phyloP scores from a whole-genome alignment of 2,113 vertebrate species.

The Herpailurus yagouaroundi region DNA sequence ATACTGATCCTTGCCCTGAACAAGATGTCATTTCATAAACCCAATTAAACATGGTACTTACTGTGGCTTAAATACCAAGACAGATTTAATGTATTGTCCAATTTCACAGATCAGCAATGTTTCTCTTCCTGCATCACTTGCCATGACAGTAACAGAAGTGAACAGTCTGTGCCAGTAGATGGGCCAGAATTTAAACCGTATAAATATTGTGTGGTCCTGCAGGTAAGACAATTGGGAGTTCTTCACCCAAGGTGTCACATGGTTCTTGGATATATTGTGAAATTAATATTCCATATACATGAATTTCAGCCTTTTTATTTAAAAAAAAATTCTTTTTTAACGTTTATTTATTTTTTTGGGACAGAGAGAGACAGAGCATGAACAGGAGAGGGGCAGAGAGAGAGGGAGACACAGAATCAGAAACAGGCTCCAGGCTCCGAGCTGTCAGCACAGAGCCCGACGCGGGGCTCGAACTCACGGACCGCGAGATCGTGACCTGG shows the following conservation, averaged over 20 bases:
- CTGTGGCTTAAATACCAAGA: constrained; percentile 65
- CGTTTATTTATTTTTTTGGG: no score
- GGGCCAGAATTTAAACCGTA: neutral
- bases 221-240: neutral
- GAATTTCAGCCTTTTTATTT: neutral
- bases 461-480: no score
- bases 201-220: neutral
- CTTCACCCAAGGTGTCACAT: neutral
- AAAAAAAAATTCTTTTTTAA: no score
- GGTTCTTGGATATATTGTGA: neutral
- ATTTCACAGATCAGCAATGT: constrained; percentile 70
- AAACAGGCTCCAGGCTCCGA: no score
- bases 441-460: no score
- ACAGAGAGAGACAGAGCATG: no score
- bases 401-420: no score
- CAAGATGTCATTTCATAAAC: constrained; percentile 77
- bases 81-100: constrained; percentile 67
- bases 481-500: no score
- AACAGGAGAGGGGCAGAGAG: no score
- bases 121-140: constrained; percentile 53
- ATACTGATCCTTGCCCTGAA: constrained; percentile 67
- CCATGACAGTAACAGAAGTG: constrained; percentile 27
- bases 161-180: neutral
- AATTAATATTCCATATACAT: neutral
- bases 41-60: constrained; percentile 72